Base-by-base conservation (phyloP, 2,797 vertebrate species). In the Mormyrops boulengeri region DNA sequence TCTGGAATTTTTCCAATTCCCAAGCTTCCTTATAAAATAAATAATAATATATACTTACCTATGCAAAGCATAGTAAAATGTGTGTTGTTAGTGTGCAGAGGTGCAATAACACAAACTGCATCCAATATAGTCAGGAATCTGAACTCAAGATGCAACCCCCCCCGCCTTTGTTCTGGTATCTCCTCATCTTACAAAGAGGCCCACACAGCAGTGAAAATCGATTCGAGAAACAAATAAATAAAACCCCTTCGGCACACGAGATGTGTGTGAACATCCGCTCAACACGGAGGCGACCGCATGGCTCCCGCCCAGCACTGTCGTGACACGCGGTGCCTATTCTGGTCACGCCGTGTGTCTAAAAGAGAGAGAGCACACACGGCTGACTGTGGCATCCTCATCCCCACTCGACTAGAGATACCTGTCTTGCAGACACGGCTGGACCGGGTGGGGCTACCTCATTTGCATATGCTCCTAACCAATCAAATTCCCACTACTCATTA, bases 381-480 rank as follows among this genome's bases (percentile, higher is more conserved):
- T 8, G 41, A 7, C 44, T 22, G n/a, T 49, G 82, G 1, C 44
- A 26, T 50, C 1, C 22, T 14, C 62, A 14, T 69, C 30, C 62
- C 30, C 26, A 69, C 62, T 34, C 4, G 11, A 69, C 60, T 6
- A 4, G 11, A 34, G 66, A 69, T 69, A 34, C 26, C 62, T 12
- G 62, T 26, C n/a, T 26, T 19, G 2, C 2, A 47, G 47, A 49
- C 84, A 52, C 0, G 1, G 85, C 3, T 87, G 14, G 19, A 49
- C 19, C 0, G 11, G 3, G 3, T n/a, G 19, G 30, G 6, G 2
- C 34, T 62, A 90, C 89, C 69, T 89, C 41, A 91, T 90, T 91
- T 92, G 91, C 89, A 90, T 90, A 94, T 93, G 90, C 87, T 92
- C 92, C 62, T 22, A 93, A 30, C 92, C 90, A 93, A 91, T 93